phyloP scores from a whole-genome alignment of 2,797 vertebrate species.

The Sebastes paucispinis region DNA sequence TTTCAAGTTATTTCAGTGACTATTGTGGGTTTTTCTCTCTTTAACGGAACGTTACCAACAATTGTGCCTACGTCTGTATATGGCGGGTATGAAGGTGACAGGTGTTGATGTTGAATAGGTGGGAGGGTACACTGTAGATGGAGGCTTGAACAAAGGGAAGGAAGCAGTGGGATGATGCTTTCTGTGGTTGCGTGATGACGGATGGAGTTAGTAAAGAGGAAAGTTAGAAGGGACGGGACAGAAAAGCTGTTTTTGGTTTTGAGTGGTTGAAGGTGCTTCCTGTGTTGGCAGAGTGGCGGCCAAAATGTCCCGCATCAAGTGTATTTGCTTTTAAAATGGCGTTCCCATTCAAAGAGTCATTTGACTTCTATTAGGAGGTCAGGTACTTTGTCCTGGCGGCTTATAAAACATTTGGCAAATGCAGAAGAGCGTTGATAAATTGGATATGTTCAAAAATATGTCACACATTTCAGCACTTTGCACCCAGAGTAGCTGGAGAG shows the following conservation, averaged over 20 bases:
- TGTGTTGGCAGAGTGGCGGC: slow-evolving; percentile 3
- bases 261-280: slow-evolving; percentile 7
- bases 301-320: slow-evolving; percentile 1
- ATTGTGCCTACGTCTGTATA: too few relatives aligned
- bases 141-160: slow-evolving; percentile 18
- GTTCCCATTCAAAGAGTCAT: background rate
- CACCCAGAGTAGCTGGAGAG: background rate
- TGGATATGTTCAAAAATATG: background rate
- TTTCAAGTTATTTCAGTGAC: too few relatives aligned
- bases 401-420: background rate
- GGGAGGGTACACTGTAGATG: background rate
- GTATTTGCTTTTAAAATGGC: slow-evolving; percentile 17
- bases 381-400: slow-evolving; percentile 2
- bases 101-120: background rate
- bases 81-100: background rate
- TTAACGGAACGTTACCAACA: too few relatives aligned
- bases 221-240: background rate
- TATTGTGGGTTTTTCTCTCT: too few relatives aligned
- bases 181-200: background rate
- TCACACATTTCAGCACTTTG: slow-evolving; percentile 1
- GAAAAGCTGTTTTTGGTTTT: background rate
- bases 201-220: background rate
- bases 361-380: slow-evolving; percentile 17
- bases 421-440: background rate
- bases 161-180: slow-evolving; percentile 9